Evolutionary conservation across 2,113 vertebrate species (phyloP).

Genomic region (Dipodomys merriami): DNA sequence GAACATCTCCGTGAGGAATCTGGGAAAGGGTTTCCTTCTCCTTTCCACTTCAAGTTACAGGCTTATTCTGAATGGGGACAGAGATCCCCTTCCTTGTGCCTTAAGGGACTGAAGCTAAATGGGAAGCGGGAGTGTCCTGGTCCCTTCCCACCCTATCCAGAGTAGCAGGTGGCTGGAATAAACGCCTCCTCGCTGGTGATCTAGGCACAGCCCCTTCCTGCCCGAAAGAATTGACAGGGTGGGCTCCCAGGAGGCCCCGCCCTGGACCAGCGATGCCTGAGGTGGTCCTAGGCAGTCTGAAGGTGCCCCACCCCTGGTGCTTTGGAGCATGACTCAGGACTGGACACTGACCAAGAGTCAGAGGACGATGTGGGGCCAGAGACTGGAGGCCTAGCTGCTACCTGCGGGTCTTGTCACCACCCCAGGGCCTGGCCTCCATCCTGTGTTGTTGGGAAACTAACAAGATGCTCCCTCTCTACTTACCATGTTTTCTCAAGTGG

Average conservation of each 20-base stretch:
- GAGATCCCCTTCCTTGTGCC: background rate
- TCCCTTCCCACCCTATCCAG: too few relatives aligned
- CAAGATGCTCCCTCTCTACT: background rate
- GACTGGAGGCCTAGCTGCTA: background rate
- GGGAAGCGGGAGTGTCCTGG: background rate
- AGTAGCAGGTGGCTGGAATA: conserved; percentile 29
- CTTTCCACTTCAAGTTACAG: background rate
- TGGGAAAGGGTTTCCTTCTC: background rate
- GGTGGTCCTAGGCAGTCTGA: background rate
- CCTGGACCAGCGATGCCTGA: background rate
- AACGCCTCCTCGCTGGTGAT: background rate
- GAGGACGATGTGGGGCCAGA: background rate
- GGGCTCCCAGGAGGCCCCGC: background rate
- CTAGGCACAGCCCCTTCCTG: background rate
- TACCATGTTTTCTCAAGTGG: background rate
- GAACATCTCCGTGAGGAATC: background rate
- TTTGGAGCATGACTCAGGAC: background rate
- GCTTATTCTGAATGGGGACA: background rate
- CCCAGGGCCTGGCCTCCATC: background rate
- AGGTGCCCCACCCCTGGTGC: background rate
- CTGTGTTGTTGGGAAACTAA: background rate
- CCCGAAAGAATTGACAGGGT: background rate
- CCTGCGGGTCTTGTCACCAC: background rate
- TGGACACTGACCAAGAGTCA: background rate
- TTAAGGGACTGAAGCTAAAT: background rate